Percentiles rank a stretch among this genome's conserved stretches.
Evolutionary conservation across 1,140 invertebrate genomes (phyloP).

Genomic region (Wasmannia auropunctata): DNA sequence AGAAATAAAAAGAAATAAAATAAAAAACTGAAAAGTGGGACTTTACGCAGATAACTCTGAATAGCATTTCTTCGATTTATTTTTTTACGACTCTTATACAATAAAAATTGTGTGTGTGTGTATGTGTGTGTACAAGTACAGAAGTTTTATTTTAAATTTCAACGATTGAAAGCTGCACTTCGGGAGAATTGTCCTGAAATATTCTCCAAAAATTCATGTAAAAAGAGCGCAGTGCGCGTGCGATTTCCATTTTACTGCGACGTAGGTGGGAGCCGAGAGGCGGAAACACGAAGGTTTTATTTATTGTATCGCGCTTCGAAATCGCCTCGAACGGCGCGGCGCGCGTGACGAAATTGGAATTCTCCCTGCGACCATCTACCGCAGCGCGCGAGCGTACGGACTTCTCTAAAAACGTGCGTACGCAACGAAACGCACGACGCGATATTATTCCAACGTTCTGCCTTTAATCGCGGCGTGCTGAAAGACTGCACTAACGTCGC

Average conservation of each 20-base stretch:
- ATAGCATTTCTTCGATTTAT: too few species aligned
- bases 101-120: too few species aligned
- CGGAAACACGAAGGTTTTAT: not conserved
- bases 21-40: too few species aligned
- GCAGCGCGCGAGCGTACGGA: too few species aligned
- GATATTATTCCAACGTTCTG: slow-evolving; percentile 30
- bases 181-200: not conserved
- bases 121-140: too few species aligned
- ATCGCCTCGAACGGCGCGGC: not conserved
- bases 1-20: too few species aligned
- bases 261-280: not conserved
- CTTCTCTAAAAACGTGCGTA: not conserved
- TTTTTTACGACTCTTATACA: too few species aligned
- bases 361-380: slow-evolving; percentile 1
- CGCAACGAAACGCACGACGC: not conserved
- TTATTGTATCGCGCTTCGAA: slow-evolving; percentile 2
- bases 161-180: too few species aligned
- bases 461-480: slow-evolving; percentile 12
- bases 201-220: not conserved
- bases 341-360: slow-evolving; percentile 45
- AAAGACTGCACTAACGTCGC: not conserved
- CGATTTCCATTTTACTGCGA: not conserved
- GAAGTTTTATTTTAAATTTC: too few species aligned
- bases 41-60: too few species aligned
- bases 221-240: not conserved